Evolutionary conservation across 2,113 vertebrate species (phyloP).

Genomic region (Labeo catla): DNA sequence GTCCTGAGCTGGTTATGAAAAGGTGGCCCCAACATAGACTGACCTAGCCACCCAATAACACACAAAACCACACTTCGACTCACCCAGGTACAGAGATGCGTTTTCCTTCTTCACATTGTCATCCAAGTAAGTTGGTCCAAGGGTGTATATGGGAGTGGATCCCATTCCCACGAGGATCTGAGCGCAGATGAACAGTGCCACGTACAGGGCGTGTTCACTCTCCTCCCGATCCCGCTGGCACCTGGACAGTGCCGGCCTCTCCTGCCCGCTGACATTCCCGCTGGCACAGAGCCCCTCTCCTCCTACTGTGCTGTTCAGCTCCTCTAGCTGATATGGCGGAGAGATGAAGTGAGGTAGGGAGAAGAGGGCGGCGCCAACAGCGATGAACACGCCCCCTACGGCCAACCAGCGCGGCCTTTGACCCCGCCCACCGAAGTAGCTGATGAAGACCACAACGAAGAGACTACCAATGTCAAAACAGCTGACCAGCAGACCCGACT

Average conservation of each 20-base stretch:
- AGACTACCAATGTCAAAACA: slow-evolving; percentile 98
- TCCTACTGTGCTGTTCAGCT: slow-evolving; percentile 84
- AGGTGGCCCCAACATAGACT: no score
- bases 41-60: background rate
- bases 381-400: slow-evolving; percentile 89
- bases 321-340: slow-evolving; percentile 92
- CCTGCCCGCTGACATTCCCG: slow-evolving; percentile 76
- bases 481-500: slow-evolving; percentile 96
- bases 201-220: slow-evolving; percentile 91
- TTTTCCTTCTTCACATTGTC: slow-evolving; percentile 99
- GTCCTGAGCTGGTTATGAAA: no score
- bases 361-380: slow-evolving; percentile 90
- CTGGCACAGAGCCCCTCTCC: slow-evolving; percentile 88
- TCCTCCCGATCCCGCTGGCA: slow-evolving; percentile 85
- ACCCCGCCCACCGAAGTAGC: slow-evolving; percentile 94
- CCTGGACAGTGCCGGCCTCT: slow-evolving; percentile 67
- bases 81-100: slow-evolving; percentile 95
- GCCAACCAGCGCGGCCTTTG: slow-evolving; percentile 95
- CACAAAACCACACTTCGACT: slow-evolving; percentile 60
- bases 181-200: slow-evolving; percentile 92
- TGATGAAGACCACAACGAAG: slow-evolving; percentile 96
- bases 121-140: slow-evolving; percentile 97
- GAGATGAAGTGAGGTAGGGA: slow-evolving; percentile 98
- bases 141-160: slow-evolving; percentile 96
- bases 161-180: slow-evolving; percentile 98